phyloP scores from a whole-genome alignment of 1,140 invertebrate species.

The Phortica variegata region DNA sequence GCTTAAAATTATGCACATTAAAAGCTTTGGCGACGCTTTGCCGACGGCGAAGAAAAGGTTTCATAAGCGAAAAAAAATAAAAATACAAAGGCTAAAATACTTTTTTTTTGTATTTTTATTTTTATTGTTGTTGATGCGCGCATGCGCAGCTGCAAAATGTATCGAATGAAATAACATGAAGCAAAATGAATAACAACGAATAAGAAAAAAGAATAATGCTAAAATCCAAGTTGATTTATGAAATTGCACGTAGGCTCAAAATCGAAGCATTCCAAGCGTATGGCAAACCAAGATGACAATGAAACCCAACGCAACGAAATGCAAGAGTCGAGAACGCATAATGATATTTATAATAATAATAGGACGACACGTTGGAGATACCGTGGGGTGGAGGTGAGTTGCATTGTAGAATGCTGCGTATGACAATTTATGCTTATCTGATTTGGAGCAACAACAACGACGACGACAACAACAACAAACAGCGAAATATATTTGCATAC shows the following conservation, averaged over 20 bases:
- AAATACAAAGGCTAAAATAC: constrained; percentile 20
- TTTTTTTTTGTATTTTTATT: constrained; percentile 39
- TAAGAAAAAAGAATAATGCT: too few relatives aligned
- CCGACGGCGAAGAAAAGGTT: constrained; percentile 41
- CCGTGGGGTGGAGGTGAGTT: too few relatives aligned
- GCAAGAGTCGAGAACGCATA: too few relatives aligned
- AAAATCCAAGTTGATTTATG: constrained; percentile 39
- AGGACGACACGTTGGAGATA: too few relatives aligned
- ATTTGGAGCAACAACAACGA: background rate
- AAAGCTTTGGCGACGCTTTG: constrained; percentile 50
- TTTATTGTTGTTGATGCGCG: constrained; percentile 23
- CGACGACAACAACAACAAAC: background rate
- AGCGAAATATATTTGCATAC: constrained; percentile 3
- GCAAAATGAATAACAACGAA: too few relatives aligned
- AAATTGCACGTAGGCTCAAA: constrained; percentile 40
- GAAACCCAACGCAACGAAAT: too few relatives aligned
- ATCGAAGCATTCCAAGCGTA: too few relatives aligned
- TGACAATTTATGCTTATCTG: constrained; percentile 6
- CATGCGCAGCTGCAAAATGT: constrained; percentile 52
- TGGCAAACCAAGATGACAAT: background rate
- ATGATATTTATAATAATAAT: too few relatives aligned
- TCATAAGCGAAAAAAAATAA: constrained; percentile 25
- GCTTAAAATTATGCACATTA: constrained; percentile 16
- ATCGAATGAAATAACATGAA: constrained; percentile 19
- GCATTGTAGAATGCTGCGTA: constrained; percentile 2